Evolutionary conservation across 2,797 vertebrate species (phyloP).

Genomic region (Propithecus deckenii): DNA sequence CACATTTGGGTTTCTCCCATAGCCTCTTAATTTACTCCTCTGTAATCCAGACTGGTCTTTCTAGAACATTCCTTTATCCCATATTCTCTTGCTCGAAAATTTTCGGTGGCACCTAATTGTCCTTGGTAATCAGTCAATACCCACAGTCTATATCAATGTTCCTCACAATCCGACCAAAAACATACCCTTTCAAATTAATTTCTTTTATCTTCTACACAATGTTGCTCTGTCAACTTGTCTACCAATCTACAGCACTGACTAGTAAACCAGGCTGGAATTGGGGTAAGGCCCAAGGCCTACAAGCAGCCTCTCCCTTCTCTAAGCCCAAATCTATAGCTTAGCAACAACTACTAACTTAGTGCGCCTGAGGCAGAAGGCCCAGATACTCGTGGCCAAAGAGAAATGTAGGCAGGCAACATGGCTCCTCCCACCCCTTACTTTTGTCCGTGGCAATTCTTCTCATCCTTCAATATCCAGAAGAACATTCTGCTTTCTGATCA

Average conservation of each 20-base stretch:
- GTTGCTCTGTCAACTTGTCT: not conserved
- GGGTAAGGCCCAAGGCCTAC: not conserved
- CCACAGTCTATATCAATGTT: not conserved
- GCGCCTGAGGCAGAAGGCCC: not conserved
- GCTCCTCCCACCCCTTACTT: not conserved
- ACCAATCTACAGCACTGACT: not conserved
- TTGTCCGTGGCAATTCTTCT: not conserved
- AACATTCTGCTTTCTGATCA: conserved; percentile 13
- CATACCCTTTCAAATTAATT: not conserved
- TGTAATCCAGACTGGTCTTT: not conserved
- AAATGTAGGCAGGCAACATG: not conserved
- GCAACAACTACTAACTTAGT: not conserved
- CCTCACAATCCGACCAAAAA: not conserved
- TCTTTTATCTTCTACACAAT: not conserved
- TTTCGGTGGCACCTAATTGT: not conserved
- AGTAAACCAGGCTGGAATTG: not conserved
- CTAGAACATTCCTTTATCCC: not conserved
- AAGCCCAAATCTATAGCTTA: not conserved
- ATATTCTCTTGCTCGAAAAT: conserved; percentile 1
- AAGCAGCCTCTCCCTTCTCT: not conserved
- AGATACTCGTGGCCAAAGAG: not conserved
- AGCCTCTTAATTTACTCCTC: not conserved
- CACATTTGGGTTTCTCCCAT: not conserved
- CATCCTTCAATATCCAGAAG: not conserved
- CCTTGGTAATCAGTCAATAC: not conserved